Percentiles rank a stretch among this genome's conserved stretches.
Evolutionary conservation across 2,888 invertebrate species (phyloP).

Genomic region (Cephus sareptanus): DNA sequence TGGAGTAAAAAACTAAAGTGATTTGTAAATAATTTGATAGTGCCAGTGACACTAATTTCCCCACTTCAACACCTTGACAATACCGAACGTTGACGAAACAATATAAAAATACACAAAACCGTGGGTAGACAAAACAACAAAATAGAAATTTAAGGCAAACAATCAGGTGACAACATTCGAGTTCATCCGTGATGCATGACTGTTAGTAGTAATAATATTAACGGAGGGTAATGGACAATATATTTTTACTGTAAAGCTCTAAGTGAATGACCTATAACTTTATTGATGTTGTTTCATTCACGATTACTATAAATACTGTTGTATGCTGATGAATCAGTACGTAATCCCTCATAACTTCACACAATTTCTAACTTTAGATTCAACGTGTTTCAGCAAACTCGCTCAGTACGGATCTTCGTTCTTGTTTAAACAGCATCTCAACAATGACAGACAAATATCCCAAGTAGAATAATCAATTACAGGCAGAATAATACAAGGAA

Average conservation of each 20-base stretch:
- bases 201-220: neutral
- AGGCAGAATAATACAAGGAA: neutral
- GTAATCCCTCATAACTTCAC: neutral
- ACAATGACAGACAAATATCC: neutral
- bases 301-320: conserved; percentile 31
- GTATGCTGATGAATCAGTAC: conserved; percentile 17
- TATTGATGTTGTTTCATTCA: conserved; percentile 24
- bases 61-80: neutral
- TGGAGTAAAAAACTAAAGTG: neutral
- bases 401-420: neutral
- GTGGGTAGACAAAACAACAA: neutral
- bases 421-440: neutral
- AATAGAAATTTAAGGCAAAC: neutral
- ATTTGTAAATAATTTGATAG: neutral
- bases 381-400: neutral
- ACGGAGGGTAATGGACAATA: neutral
- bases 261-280: neutral
- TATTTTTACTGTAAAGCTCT: neutral
- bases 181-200: too few relatives aligned
- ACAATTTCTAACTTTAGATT: neutral
- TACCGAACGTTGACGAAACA: neutral
- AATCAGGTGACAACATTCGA: too few relatives aligned
- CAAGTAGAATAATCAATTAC: neutral
- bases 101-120: neutral
- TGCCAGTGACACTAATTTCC: neutral